Evolutionary conservation across 2,113 vertebrate species (phyloP).

Genomic region (Spheniscus mendiculus): DNA sequence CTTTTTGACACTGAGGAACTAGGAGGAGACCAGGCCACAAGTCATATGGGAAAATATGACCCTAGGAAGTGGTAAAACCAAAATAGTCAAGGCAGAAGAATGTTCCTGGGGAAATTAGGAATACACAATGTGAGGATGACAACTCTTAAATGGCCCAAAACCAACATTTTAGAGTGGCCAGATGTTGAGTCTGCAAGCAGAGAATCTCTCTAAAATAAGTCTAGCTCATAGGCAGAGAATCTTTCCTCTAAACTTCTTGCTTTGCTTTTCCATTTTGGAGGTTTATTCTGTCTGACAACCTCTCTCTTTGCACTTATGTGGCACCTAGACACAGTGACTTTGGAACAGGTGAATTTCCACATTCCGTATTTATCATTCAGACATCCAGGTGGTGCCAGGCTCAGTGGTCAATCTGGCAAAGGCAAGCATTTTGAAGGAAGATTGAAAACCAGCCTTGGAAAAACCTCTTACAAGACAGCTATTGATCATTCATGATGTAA

Average conservation of each 20-base stretch:
- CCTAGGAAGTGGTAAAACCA: constrained; percentile 7
- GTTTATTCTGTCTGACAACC: not conserved
- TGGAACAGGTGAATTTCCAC: not conserved
- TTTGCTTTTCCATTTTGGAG: constrained; percentile 4
- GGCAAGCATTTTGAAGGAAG: not conserved
- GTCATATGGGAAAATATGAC: not conserved
- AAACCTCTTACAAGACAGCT: not conserved
- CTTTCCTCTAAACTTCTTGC: not conserved
- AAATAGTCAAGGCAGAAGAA: constrained; percentile 21
- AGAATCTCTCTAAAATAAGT: not conserved
- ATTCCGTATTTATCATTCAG: not conserved
- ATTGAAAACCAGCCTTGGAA: not conserved
- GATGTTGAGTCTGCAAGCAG: not conserved
- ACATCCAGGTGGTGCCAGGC: not conserved
- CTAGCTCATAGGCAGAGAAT: not conserved
- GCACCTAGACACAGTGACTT: not conserved
- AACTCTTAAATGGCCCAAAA: not conserved
- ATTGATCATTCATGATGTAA: not conserved
- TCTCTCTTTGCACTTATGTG: not conserved
- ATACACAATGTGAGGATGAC: constrained; percentile 9
- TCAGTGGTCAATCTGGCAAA: not conserved
- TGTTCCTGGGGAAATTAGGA: constrained; percentile 5
- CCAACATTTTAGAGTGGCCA: constrained; percentile 21
- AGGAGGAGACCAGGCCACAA: not conserved
- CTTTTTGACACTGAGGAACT: not conserved